Percentiles rank a stretch among this genome's conserved stretches.
Conservation (phyloP, 2,113 vertebrate genomes). For the Cynoglossus semilaevis region DNA sequence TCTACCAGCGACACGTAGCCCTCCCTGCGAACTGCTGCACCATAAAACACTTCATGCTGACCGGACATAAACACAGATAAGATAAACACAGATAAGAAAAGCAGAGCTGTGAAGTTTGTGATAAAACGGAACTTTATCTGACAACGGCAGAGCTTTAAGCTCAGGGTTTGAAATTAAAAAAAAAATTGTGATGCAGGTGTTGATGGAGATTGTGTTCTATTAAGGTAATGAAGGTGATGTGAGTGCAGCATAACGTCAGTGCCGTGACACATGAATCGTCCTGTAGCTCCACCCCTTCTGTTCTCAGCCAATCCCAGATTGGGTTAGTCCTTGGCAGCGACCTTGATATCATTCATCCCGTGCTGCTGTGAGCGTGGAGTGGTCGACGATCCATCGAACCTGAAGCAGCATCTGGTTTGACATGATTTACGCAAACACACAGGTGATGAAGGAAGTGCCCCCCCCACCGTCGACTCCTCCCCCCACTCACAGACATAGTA, state of each 20-base stretch:
- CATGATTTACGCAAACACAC: slow-evolving; percentile 61
- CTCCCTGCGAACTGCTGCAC: slow-evolving; percentile 48
- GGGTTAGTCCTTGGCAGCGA: slow-evolving; percentile 70
- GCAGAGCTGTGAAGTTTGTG: slow-evolving; percentile 30
- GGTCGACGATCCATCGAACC: slow-evolving; percentile 64
- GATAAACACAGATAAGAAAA: slow-evolving; percentile 42
- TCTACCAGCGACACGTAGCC: slow-evolving; percentile 50
- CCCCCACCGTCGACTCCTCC: no score
- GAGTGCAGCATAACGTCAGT: slow-evolving; percentile 55
- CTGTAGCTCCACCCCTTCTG: slow-evolving; percentile 28
- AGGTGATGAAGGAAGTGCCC: slow-evolving; percentile 17
- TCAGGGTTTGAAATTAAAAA: slow-evolving; percentile 30
- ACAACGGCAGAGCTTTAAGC: slow-evolving; percentile 27
- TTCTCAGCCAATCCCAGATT: slow-evolving; percentile 57
- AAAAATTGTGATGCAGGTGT: slow-evolving; percentile 14
- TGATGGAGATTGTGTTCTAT: slow-evolving; percentile 21
- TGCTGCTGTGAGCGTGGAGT: slow-evolving; percentile 44
- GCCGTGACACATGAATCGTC: slow-evolving; percentile 57
- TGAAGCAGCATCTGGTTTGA: slow-evolving; percentile 53
- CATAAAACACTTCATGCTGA: slow-evolving; percentile 51
- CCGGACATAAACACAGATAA: slow-evolving; percentile 51
- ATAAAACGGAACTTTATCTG: slow-evolving; percentile 18
- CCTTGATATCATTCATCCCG: slow-evolving; percentile 60
- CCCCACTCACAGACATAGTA: slow-evolving; percentile 43
- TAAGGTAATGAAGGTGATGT: slow-evolving; percentile 57